Percentiles rank a stretch among this genome's conserved stretches.
phyloP scores from a whole-genome alignment of 2,888 invertebrate genomes.

The Rosalia funebris region DNA sequence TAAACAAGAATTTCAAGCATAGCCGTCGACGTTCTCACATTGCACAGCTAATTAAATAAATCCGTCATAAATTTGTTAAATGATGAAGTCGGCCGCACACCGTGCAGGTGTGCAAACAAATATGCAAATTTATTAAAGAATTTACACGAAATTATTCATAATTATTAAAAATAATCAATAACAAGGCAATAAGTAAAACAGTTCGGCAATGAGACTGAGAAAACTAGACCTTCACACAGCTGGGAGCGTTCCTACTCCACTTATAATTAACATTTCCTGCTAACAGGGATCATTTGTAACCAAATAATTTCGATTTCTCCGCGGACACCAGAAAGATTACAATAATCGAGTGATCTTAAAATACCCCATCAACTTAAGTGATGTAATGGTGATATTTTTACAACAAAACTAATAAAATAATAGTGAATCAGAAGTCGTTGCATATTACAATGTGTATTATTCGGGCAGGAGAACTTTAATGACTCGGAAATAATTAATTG shows the following conservation, averaged over 20 bases:
- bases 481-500: conserved; percentile 11
- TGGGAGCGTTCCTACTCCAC: background rate
- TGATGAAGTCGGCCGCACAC: background rate
- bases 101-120: background rate
- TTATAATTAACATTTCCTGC: conserved; percentile 7
- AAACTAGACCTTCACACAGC: background rate
- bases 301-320: background rate
- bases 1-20: too few relatives aligned
- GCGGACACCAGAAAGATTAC: conserved; percentile 5
- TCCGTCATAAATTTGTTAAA: too few relatives aligned
- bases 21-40: too few relatives aligned
- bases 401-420: conserved; percentile 7
- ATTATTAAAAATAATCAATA: background rate
- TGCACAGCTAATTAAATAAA: too few relatives aligned
- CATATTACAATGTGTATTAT: background rate
- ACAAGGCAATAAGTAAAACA: background rate
- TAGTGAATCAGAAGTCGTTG: conserved; percentile 5
- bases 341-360: conserved; percentile 10
- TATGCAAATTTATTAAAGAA: background rate
- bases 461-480: background rate
- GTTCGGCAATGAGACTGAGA: conserved; percentile 1
- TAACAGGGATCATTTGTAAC: background rate
- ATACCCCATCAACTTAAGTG: conserved; percentile 17
- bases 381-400: conserved; percentile 30
- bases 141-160: background rate